phyloP scores from a whole-genome alignment of 1,140 invertebrate species.

The Bombus waltoni region DNA sequence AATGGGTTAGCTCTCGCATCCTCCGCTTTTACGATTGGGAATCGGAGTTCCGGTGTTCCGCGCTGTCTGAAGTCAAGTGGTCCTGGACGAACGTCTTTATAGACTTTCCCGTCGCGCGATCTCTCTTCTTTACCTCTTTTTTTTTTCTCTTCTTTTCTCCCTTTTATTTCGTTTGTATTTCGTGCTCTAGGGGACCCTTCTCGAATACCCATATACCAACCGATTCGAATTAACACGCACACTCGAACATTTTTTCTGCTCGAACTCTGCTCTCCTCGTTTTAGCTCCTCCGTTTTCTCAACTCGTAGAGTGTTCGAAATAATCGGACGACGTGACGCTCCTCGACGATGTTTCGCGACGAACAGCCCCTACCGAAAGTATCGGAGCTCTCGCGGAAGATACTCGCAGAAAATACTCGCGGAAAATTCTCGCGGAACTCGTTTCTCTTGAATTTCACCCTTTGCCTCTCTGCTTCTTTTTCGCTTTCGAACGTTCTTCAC shows the following conservation, averaged over 20 bases:
- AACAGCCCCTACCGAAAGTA: not conserved
- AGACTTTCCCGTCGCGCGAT: slow-evolving; percentile 40
- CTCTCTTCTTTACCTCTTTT: not conserved
- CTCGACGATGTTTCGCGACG: not conserved
- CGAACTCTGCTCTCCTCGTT: no score
- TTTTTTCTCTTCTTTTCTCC: not conserved
- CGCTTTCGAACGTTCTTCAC: not conserved
- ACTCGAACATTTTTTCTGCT: not conserved
- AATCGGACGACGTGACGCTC: not conserved
- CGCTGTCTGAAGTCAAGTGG: slow-evolving; percentile 70
- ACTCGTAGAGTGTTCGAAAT: not conserved
- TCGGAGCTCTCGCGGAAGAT: not conserved
- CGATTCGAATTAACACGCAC: slow-evolving; percentile 16
- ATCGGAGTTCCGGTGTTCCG: slow-evolving; percentile 69
- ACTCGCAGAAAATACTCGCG: no score
- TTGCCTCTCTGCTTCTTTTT: not conserved
- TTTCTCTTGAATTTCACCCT: not conserved
- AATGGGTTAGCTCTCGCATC: slow-evolving; percentile 55
- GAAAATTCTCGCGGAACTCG: not conserved
- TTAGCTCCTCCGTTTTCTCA: not conserved
- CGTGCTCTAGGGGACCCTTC: not conserved
- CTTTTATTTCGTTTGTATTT: not conserved
- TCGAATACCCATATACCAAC: no score
- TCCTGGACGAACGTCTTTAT: slow-evolving; percentile 69
- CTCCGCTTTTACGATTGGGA: slow-evolving; percentile 59